phyloP scores from a whole-genome alignment of 1,140 invertebrate species.

The Thaumetopoea pityocampa region DNA sequence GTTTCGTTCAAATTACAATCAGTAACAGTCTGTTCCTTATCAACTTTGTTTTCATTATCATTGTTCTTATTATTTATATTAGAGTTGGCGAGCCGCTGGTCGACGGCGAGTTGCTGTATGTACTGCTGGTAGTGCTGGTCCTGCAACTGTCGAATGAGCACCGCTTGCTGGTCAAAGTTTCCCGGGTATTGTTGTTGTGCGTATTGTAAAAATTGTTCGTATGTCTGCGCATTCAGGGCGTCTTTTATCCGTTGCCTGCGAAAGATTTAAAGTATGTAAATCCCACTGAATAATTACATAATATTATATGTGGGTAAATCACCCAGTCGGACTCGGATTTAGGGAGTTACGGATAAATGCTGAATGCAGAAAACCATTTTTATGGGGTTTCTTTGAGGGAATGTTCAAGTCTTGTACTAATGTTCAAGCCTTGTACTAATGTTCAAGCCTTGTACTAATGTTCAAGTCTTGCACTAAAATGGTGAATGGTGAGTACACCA shows the following conservation, averaged over 20 bases:
- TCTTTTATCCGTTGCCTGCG: conserved; percentile 94
- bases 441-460: too few species aligned
- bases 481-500: too few species aligned
- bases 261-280: too few species aligned
- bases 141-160: conserved; percentile 94
- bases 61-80: conserved; percentile 36
- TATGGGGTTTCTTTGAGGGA: too few species aligned
- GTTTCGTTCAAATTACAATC: conserved; percentile 53
- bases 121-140: conserved; percentile 99
- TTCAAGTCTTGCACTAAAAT: too few species aligned
- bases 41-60: conserved; percentile 27
- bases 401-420: too few species aligned
- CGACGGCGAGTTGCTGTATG: conserved; percentile 87
- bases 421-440: too few species aligned
- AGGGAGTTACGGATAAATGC: too few species aligned
- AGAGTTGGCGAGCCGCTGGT: conserved; percentile 74
- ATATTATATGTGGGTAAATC: too few species aligned
- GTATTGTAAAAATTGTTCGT: conserved; percentile 93
- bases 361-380: too few species aligned
- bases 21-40: conserved; percentile 32
- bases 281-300: too few species aligned
- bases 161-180: conserved; percentile 93
- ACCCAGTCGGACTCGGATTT: too few species aligned
- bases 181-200: conserved; percentile 97
- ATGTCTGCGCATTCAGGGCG: conserved; percentile 97